Conservation (phyloP, 2,888 invertebrate species). For the Drosophila hamatofila region DNA sequence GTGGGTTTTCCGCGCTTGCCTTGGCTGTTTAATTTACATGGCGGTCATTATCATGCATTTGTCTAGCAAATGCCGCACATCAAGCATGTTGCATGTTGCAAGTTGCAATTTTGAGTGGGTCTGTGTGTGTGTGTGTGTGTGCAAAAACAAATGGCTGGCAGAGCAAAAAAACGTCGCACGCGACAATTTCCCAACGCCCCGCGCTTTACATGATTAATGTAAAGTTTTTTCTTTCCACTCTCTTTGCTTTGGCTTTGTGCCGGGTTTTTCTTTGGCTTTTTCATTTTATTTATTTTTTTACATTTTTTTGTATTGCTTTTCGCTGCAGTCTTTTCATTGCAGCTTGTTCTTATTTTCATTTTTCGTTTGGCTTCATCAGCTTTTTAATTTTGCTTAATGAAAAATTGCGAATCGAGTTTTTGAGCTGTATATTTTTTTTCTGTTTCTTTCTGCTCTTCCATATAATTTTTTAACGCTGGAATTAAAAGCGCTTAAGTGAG, state of each 20-base stretch:
- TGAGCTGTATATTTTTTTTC: conserved; percentile 3
- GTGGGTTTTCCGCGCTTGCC: conserved; percentile 22
- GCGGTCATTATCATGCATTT: conserved; percentile 71
- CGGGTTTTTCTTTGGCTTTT: conserved; percentile 12
- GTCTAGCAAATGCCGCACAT: conserved; percentile 45
- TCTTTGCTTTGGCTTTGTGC: conserved; percentile 30
- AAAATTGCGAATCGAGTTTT: conserved; percentile 59
- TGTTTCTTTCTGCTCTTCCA: conserved; percentile 1
- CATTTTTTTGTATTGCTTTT: not conserved
- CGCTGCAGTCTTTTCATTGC: conserved; percentile 25
- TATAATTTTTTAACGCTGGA: conserved; percentile 34
- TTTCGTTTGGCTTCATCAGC: conserved; percentile 66
- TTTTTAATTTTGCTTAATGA: conserved; percentile 79
- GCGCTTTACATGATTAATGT: conserved; percentile 78
- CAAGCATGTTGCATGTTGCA: conserved; percentile 55
- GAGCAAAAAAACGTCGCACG: conserved; percentile 44
- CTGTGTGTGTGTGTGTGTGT: not conserved
- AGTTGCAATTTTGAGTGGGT: conserved; percentile 19
- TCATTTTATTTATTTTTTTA: conserved; percentile 15
- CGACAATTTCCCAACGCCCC: conserved; percentile 66
- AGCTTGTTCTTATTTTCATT: conserved; percentile 25
- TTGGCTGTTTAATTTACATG: conserved; percentile 49
- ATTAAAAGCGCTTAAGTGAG: conserved; percentile 48
- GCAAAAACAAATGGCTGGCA: conserved; percentile 1
- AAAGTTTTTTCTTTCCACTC: conserved; percentile 47